Evolutionary conservation across 2,888 invertebrate species (phyloP).

Genomic region (Arge pagana): DNA sequence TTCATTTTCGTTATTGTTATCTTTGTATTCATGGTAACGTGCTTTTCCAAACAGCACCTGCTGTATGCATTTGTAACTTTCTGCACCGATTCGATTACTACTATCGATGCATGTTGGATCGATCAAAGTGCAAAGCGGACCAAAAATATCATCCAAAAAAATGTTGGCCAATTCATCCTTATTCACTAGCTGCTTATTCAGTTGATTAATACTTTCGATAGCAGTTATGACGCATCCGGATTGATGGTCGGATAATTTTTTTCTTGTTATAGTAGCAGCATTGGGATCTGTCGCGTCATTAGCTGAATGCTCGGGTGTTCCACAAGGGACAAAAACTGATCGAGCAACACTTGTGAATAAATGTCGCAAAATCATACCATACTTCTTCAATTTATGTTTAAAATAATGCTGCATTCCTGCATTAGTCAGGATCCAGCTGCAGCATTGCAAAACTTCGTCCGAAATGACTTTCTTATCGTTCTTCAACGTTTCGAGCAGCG

Average conservation of each 20-base stretch:
- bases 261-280: not conserved
- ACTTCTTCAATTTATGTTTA: constrained; percentile 29
- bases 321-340: constrained; percentile 19
- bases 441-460: constrained; percentile 34
- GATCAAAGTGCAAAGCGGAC: constrained; percentile 39
- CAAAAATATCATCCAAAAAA: constrained; percentile 42
- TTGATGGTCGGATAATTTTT: not conserved
- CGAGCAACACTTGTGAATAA: constrained; percentile 31
- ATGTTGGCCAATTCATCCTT: constrained; percentile 33
- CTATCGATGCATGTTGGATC: constrained; percentile 24
- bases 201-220: constrained; percentile 31
- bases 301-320: constrained; percentile 2
- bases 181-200: constrained; percentile 36
- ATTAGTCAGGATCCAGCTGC: constrained; percentile 32
- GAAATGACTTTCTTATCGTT: constrained; percentile 13
- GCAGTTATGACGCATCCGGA: constrained; percentile 25
- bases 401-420: constrained; percentile 39
- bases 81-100: constrained; percentile 36
- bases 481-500: constrained; percentile 33
- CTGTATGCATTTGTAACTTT: constrained; percentile 42
- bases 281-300: not conserved
- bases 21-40: constrained; percentile 27
- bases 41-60: constrained; percentile 41
- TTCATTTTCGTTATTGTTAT: constrained; percentile 20
- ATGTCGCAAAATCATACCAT: constrained; percentile 33